phyloP scores from a whole-genome alignment of 2,888 invertebrate species.

The Isoperla grammatica region DNA sequence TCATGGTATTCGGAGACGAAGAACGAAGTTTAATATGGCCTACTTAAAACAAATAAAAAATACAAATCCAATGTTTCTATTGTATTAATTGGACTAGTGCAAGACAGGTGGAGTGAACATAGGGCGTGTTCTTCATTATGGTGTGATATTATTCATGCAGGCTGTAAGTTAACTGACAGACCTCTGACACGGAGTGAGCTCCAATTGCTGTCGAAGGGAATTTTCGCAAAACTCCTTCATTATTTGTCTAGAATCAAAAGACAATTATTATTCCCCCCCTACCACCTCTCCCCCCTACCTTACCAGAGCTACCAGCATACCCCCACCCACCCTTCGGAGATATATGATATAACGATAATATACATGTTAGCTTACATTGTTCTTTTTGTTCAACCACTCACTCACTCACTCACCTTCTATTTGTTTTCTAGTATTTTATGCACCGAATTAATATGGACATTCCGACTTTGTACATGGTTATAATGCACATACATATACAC shows the following conservation, averaged over 20 bases:
- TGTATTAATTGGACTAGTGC: too few species aligned
- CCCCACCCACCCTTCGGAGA: neutral
- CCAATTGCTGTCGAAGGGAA: too few species aligned
- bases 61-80: too few species aligned
- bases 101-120: too few species aligned
- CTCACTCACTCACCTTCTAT: slow-evolving; percentile 9
- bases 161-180: too few species aligned
- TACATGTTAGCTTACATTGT: slow-evolving; percentile 22
- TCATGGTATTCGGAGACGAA: too few species aligned
- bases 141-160: too few species aligned
- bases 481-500: slow-evolving; percentile 18
- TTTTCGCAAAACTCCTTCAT: too few species aligned
- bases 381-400: slow-evolving; percentile 6
- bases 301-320: slow-evolving; percentile 7
- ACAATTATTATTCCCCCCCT: neutral
- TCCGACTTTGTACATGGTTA: slow-evolving; percentile 17
- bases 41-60: too few species aligned
- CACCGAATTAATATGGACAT: slow-evolving; percentile 23
- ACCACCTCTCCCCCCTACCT: neutral
- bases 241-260: too few species aligned
- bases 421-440: slow-evolving; percentile 18
- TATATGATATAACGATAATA: neutral
- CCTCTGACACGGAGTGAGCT: too few species aligned
- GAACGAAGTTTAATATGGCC: slow-evolving; percentile 2
- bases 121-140: too few species aligned